Base-by-base conservation (phyloP, 1,140 invertebrate genomes). In the Brachionus koreanus region DNA sequence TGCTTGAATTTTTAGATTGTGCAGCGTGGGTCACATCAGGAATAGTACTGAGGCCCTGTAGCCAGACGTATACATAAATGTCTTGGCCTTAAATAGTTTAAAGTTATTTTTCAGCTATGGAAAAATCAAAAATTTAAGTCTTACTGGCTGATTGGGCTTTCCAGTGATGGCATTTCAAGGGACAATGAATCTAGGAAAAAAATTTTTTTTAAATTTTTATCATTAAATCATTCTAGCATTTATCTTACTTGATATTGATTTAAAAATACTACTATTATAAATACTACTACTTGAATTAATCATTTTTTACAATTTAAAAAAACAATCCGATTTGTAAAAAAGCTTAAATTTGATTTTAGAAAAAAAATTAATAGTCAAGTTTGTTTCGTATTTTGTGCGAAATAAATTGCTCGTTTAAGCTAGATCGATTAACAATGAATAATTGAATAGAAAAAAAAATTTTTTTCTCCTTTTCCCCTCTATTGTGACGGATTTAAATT, bases 21-120 rank as follows among this genome's bases (percentile, higher is more conserved):
- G 57, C 23, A 91, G 92, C 91, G 91, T 92, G 92, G 93, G 93
- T 93, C 90, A 90, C 93, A 94, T 94, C 94, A 96, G 94, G 93
- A 94, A 91, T 93, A 94, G 94, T 93, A 95, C 94, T 93, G 94
- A 96, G 95, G 95, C 94, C 95, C 95, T 91, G 94, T 92, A 90
- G 95, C 95, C 93, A 97, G 93, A 92, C 93, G 93, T 91, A 95
- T 93, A 91, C 91, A 93, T 88, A 92, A 94, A 86, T 91, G 91
- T 82, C 90, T 86, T 67, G 82, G 83, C 82, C 87, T 87, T 84
- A 76, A 87, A 86, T 9, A 74, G 82, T 83, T 83, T 83, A 46
- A 52, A 42, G 6, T 5, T 43, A n/a, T n/a, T 19, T 72, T 72
- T 6, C 23, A 19, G 9, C 7, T 23, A 74, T 3, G 29, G 6